Base-by-base conservation (phyloP, 2,888 invertebrate species). In the Smittia aterrima region DNA sequence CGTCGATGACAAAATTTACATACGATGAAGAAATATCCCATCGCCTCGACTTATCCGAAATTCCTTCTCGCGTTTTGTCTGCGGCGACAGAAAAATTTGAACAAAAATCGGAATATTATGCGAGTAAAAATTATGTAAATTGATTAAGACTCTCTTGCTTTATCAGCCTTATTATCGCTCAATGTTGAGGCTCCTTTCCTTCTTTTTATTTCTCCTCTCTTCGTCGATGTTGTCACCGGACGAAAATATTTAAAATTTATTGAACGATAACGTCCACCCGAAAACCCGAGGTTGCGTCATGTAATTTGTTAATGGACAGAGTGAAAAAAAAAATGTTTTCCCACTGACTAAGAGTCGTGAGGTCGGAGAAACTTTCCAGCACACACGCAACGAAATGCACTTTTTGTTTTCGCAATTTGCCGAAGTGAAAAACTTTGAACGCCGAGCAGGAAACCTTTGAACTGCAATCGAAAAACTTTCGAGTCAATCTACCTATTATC, bases 401-500 rank as follows among this genome's bases (percentile, higher is more conserved):
- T 9, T 32, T 32, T 32, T n/a, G n/a, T n/a, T n/a, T 38, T 38
- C 38, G 11, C 4, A n/a, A 16, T 6, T 47, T 11, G 47, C 3
- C 47, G 47, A 47, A 13, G n/a, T 9, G 32, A 32, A 32, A 32
- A 47, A 47, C 47, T 58, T 7, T 18, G 22, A 22, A 18, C 58
- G 22, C 22, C 18, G 22, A 22, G 47, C 47, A 16, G 47, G 22
- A 18, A 58, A 58, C 20, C 58, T 22, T 58, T 58, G 9, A 58
- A 58, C 22, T 18, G 58, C 13, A 22, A 22, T 7, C 6, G 58
- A 58, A 7, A 47, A 58, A 13, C n/a, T 47, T 47, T 47, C n/a
- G 22, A 22, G 13, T 22, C 13, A 58, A 20, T 18, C 20, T 66
- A 74, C 74, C 74, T 74, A 47, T 72, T 72, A 72, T 81, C 79